These are phyloP conservation scores for Fistularia commersonii DNA, from an alignment of 2,797 vertebrate genomes.

Conservation along the genomic window DNA sequence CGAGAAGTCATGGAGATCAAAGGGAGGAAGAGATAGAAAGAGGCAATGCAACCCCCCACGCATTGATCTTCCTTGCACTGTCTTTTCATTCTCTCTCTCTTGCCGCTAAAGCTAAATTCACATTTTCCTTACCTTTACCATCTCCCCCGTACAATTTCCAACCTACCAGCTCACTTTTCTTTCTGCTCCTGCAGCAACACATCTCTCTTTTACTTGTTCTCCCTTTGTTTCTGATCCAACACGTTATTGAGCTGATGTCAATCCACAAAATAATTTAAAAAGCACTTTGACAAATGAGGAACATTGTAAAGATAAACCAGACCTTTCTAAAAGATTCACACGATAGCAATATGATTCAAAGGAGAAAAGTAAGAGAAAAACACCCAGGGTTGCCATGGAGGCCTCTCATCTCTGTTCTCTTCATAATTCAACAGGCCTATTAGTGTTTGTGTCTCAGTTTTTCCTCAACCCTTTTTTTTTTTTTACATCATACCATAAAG, in stretches of 20 bases:
- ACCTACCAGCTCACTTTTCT: conserved; percentile 7
- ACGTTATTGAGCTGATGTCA: conserved; percentile 20
- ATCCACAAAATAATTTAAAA: conserved; percentile 29
- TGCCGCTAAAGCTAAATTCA: too few relatives aligned
- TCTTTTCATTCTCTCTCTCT: background rate
- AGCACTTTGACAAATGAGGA: conserved; percentile 15
- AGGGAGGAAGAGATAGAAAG: conserved; percentile 44
- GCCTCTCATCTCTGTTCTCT: conserved; percentile 31
- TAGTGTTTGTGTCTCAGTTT: conserved; percentile 40
- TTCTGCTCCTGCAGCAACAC: conserved; percentile 9
- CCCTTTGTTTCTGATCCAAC: conserved; percentile 29
- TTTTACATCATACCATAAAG: conserved; percentile 16
- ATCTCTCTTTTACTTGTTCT: conserved; percentile 4
- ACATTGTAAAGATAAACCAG: conserved; percentile 19
- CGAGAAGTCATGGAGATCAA: conserved; percentile 60
- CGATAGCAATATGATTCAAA: conserved; percentile 43
- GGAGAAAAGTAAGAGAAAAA: conserved; percentile 23
- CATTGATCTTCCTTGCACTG: conserved; percentile 30
- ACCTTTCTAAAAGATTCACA: conserved; percentile 34
- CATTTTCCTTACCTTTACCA: too few relatives aligned
- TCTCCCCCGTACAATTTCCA: too few relatives aligned
- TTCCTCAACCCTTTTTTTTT: background rate
- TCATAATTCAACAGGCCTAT: conserved; percentile 58
- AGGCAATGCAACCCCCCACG: conserved; percentile 43
- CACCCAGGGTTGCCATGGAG: conserved; percentile 30